Percentiles rank a stretch among this genome's conserved stretches.
These are phyloP conservation scores for Bombus waltoni DNA, from an alignment of 1,140 invertebrate genomes.

Conservation along the genomic window DNA sequence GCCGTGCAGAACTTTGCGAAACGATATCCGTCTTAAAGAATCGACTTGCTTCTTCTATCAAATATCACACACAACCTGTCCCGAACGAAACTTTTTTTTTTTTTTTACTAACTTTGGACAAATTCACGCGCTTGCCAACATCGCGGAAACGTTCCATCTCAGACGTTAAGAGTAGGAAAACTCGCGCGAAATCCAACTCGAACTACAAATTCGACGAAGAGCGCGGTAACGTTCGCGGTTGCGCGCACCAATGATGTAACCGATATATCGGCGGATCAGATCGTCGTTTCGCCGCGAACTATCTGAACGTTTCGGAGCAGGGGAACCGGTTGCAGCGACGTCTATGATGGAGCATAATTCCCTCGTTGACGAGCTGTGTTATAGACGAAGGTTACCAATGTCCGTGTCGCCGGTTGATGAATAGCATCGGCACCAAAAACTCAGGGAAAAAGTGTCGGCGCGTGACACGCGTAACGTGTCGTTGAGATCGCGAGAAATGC, in stretches of 20 bases:
- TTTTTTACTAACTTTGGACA: neutral
- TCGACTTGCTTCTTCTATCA: neutral
- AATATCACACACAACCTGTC: neutral
- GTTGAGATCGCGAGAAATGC: neutral
- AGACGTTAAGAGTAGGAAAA: neutral
- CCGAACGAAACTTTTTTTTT: neutral
- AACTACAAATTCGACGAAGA: neutral
- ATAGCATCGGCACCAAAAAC: slow-evolving; percentile 10
- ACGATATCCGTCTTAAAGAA: too few species aligned
- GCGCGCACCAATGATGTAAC: neutral
- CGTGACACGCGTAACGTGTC: neutral
- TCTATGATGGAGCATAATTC: slow-evolving; percentile 38
- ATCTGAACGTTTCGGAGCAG: slow-evolving; percentile 8
- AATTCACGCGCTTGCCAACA: too few species aligned
- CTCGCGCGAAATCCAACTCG: too few species aligned
- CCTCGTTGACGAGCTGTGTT: slow-evolving; percentile 5
- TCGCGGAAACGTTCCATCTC: neutral
- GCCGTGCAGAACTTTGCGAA: too few species aligned
- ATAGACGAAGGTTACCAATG: slow-evolving; percentile 42
- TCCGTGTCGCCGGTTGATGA: neutral
- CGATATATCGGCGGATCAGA: neutral
- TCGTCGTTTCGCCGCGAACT: neutral
- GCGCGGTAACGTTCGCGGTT: neutral
- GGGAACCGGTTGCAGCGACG: slow-evolving; percentile 28
- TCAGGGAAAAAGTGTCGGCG: neutral